Evolutionary conservation across 2,888 invertebrate species (phyloP).

Genomic region (Apamea epomidion): DNA sequence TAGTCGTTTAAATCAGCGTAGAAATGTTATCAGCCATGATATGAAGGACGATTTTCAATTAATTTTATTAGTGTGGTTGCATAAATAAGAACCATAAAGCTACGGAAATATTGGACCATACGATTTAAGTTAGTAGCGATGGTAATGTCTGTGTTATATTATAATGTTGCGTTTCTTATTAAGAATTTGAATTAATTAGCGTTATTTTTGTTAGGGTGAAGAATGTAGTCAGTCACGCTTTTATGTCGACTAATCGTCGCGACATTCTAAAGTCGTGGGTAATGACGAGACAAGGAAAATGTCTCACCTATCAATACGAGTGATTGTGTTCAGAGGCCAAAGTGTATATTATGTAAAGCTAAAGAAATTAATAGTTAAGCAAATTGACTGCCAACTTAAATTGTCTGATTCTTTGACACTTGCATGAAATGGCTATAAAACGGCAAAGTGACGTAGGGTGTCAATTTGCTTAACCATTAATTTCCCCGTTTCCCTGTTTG

Average conservation of each 20-base stretch:
- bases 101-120: constrained; percentile 66
- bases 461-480: background rate
- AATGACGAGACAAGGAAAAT: constrained; percentile 20
- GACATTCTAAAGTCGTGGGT: constrained; percentile 60
- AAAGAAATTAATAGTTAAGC: background rate
- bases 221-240: constrained; percentile 74
- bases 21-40: constrained; percentile 66
- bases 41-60: constrained; percentile 58
- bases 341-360: constrained; percentile 2
- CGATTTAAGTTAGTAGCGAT: constrained; percentile 61
- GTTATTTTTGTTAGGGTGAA: constrained; percentile 77
- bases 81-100: constrained; percentile 63
- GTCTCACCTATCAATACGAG: constrained; percentile 46
- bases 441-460: background rate
- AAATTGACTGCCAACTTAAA: background rate
- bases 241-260: constrained; percentile 68
- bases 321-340: constrained; percentile 23
- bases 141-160: constrained; percentile 68
- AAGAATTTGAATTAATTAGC: constrained; percentile 78
- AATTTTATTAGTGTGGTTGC: constrained; percentile 63
- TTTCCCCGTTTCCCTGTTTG: background rate
- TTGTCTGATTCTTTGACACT: background rate
- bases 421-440: background rate
- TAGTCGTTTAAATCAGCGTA: constrained; percentile 76
- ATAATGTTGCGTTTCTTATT: constrained; percentile 76